phyloP scores from a whole-genome alignment of 2,113 vertebrate species.

The Barnardius zonarius region DNA sequence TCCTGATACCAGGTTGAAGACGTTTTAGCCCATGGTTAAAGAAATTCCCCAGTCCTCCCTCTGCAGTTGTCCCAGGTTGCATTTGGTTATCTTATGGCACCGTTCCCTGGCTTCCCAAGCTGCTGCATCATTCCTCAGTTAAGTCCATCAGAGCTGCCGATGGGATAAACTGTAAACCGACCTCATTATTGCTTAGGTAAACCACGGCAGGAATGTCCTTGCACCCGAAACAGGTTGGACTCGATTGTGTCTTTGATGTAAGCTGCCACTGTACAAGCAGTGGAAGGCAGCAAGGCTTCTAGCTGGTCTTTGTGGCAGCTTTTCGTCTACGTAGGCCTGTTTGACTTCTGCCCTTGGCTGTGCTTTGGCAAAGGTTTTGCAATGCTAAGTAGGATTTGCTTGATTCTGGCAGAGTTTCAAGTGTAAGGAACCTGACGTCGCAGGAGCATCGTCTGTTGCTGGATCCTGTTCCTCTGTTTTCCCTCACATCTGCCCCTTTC shows the following conservation, averaged over 20 bases:
- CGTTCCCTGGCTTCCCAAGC: background rate
- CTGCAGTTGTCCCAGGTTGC: background rate
- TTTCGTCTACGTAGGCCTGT: background rate
- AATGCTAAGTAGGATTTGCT: slow-evolving; percentile 30
- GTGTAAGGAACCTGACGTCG: background rate
- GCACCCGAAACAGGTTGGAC: background rate
- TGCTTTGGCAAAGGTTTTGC: slow-evolving; percentile 54
- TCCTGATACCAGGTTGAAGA: background rate
- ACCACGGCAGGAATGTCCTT: background rate
- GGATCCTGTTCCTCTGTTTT: slow-evolving; percentile 17
- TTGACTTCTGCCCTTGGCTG: slow-evolving; percentile 39
- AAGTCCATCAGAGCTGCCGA: background rate
- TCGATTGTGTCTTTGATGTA: background rate
- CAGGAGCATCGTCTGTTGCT: slow-evolving; percentile 7
- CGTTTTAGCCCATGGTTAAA: background rate
- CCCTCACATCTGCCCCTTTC: background rate
- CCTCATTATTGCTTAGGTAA: background rate
- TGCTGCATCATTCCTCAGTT: background rate
- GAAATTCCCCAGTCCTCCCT: background rate
- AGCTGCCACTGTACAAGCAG: background rate
- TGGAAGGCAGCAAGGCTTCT: background rate
- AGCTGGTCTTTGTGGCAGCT: slow-evolving; percentile 11
- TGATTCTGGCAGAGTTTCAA: slow-evolving; percentile 37
- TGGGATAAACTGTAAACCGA: background rate
- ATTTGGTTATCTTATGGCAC: background rate